These are phyloP conservation scores for Elaphurus davidianus DNA, from an alignment of 2,113 vertebrate species.

Conservation along the genomic window DNA sequence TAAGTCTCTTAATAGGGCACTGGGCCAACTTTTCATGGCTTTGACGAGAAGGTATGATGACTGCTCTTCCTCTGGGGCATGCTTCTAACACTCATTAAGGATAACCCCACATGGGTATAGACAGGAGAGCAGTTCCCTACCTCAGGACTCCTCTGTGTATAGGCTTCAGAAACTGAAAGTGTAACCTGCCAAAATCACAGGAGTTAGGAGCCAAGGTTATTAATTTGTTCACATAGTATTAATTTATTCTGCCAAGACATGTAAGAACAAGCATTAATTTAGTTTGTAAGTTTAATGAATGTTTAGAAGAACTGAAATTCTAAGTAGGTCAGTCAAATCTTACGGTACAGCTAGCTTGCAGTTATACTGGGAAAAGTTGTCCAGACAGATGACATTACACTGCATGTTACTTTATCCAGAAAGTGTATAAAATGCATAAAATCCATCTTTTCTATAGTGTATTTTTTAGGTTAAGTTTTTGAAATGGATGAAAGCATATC, in stretches of 20 bases:
- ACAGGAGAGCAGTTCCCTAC: background rate
- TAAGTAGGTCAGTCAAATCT: slow-evolving; percentile 41
- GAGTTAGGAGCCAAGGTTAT: slow-evolving; percentile 43
- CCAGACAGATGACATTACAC: background rate
- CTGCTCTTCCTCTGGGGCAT: background rate
- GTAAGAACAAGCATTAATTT: slow-evolving; percentile 61
- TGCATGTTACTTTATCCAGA: background rate
- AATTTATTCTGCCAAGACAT: slow-evolving; percentile 59
- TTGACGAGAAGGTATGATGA: slow-evolving; percentile 11
- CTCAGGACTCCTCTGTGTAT: background rate
- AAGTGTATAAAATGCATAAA: background rate
- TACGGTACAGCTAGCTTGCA: background rate
- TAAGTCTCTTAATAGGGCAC: background rate
- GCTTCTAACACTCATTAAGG: background rate
- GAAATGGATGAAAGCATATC: background rate
- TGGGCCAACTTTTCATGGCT: slow-evolving; percentile 26
- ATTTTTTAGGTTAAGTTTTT: slow-evolving; percentile 17
- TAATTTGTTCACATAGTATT: slow-evolving; percentile 52
- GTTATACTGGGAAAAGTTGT: background rate
- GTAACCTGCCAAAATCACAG: slow-evolving; percentile 40
- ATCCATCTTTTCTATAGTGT: background rate
- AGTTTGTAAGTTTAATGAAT: slow-evolving; percentile 53
- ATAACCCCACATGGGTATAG: background rate
- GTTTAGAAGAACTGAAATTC: slow-evolving; percentile 39
- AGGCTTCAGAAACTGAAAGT: background rate